Conservation (phyloP, 2,113 vertebrate species). For the Colistium nudipinnis region DNA sequence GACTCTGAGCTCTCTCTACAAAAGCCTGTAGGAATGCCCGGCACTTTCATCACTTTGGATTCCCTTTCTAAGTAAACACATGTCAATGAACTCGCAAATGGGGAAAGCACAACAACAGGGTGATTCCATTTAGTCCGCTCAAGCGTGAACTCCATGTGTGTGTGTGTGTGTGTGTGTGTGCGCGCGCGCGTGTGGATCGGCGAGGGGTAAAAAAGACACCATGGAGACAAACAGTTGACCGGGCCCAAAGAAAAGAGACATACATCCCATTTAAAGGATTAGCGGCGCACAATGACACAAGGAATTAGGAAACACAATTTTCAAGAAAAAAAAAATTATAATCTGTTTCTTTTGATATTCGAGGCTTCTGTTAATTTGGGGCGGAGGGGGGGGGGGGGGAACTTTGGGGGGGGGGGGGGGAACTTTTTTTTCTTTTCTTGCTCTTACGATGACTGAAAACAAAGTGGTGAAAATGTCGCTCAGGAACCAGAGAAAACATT, state of each 20-base stretch:
- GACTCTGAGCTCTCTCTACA: constrained; percentile 26
- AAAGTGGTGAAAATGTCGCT: constrained; percentile 62
- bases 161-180: too few species aligned
- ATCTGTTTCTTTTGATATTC: not conserved
- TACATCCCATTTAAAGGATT: not conserved
- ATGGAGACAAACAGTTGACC: too few species aligned
- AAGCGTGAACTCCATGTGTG: not conserved
- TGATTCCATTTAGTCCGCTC: not conserved
- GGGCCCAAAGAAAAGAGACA: not conserved
- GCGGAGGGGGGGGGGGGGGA: too few species aligned
- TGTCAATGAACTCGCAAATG: not conserved
- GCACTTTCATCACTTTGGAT: constrained; percentile 67
- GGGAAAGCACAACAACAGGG: not conserved
- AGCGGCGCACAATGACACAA: not conserved
- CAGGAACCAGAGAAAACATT: constrained; percentile 20
- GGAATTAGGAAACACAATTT: not conserved
- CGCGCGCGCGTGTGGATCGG: too few species aligned
- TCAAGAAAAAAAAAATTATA: not conserved
- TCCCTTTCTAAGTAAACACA: constrained; percentile 11
- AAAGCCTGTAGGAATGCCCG: constrained; percentile 47
- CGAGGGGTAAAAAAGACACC: constrained; percentile 1
- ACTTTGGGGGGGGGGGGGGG: too few species aligned
- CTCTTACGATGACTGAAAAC: constrained; percentile 7
- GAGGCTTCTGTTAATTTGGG: too few species aligned
- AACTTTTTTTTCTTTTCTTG: not conserved